phyloP scores from a whole-genome alignment of 2,113 vertebrate genomes.

The Cyprinus carpio region DNA sequence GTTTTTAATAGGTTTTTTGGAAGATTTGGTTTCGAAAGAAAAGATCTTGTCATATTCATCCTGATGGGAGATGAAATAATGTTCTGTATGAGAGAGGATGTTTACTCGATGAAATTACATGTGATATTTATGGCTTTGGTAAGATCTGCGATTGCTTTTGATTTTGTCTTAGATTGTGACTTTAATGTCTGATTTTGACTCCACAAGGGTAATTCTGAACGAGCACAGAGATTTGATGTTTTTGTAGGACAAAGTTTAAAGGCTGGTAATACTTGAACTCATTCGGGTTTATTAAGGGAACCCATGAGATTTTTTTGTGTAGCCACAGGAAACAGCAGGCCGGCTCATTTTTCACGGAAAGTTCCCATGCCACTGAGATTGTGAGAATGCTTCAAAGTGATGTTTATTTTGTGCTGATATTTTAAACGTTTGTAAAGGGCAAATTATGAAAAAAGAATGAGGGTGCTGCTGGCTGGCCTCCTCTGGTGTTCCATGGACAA shows the following conservation, averaged over 20 bases:
- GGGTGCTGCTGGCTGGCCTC: background rate
- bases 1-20: background rate
- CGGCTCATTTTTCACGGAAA: constrained; percentile 8
- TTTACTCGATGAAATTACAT: background rate
- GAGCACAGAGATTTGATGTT: background rate
- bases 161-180: background rate
- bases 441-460: background rate
- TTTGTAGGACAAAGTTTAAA: background rate
- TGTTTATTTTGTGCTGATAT: background rate
- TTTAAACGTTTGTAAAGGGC: background rate
- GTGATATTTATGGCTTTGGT: background rate
- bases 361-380: constrained; percentile 42
- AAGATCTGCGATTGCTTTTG: background rate
- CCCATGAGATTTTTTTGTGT: constrained; percentile 14
- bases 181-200: background rate
- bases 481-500: background rate
- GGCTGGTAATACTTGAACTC: background rate
- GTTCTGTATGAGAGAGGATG: constrained; percentile 1
- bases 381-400: background rate
- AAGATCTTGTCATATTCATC: background rate
- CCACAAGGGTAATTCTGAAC: background rate
- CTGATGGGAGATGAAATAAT: background rate
- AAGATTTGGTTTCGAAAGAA: background rate
- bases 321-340: constrained; percentile 28
- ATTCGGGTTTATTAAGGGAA: background rate